phyloP scores from a whole-genome alignment of 2,888 invertebrate species.

The Hirtodrosophila alboralis region DNA sequence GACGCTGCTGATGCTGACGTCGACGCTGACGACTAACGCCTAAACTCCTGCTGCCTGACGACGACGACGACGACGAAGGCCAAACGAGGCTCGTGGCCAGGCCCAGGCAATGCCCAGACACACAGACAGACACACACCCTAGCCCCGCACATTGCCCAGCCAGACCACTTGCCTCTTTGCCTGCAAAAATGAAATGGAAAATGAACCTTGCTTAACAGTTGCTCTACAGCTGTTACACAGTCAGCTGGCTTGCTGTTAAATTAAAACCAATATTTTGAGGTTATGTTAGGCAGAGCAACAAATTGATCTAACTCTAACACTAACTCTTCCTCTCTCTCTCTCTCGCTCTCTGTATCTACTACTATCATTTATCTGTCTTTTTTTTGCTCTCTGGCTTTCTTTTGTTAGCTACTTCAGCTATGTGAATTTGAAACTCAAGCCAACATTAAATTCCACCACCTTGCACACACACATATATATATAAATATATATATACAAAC shows the following conservation, averaged over 20 bases:
- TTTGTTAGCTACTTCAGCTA: slow-evolving; percentile 21
- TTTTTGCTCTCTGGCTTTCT: not conserved
- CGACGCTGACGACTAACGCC: slow-evolving; percentile 9
- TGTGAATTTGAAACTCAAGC: slow-evolving; percentile 46
- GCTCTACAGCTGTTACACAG: slow-evolving; percentile 29
- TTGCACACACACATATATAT: slow-evolving; percentile 28
- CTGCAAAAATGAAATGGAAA: slow-evolving; percentile 3
- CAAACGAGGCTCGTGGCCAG: slow-evolving; percentile 30
- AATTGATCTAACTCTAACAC: slow-evolving; percentile 18
- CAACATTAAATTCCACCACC: slow-evolving; percentile 68
- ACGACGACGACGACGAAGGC: slow-evolving; percentile 48
- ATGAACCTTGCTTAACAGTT: slow-evolving; percentile 13
- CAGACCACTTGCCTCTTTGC: not conserved
- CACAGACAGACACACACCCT: slow-evolving; percentile 15
- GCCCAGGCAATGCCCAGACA: slow-evolving; percentile 36
- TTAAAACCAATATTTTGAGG: slow-evolving; percentile 22
- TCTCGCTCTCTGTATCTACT: too few relatives aligned
- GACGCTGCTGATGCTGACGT: slow-evolving; percentile 35
- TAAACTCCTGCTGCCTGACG: not conserved
- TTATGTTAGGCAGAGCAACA: slow-evolving; percentile 19
- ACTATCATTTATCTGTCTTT: not conserved
- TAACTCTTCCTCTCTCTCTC: too few relatives aligned
- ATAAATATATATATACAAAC: slow-evolving; percentile 16
- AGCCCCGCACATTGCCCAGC: too few relatives aligned
- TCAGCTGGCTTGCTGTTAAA: slow-evolving; percentile 10